Evolutionary conservation across 1,140 invertebrate genomes (phyloP).

Genomic region (Drosophila nannoptera): DNA sequence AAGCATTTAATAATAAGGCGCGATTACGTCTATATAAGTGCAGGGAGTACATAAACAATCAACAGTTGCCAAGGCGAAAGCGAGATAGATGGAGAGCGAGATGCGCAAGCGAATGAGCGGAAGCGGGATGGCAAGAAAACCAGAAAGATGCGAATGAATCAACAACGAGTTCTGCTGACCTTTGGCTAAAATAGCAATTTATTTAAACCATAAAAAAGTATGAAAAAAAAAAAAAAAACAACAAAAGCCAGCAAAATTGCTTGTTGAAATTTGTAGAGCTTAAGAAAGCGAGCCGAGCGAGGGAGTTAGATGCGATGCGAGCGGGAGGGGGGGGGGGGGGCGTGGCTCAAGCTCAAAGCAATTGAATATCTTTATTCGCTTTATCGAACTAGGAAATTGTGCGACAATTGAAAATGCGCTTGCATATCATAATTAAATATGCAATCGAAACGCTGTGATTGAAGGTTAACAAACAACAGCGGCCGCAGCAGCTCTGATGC

Average conservation of each 20-base stretch:
- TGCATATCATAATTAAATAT: slow-evolving; percentile 27
- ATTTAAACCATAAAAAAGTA: slow-evolving; percentile 27
- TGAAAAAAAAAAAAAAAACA: slow-evolving; percentile 2
- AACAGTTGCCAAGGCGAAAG: slow-evolving; percentile 4
- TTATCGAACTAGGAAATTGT: slow-evolving; percentile 45
- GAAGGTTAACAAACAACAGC: slow-evolving; percentile 31
- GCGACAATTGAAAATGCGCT: slow-evolving; percentile 29
- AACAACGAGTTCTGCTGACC: slow-evolving; percentile 47
- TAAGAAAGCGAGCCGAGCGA: slow-evolving; percentile 8
- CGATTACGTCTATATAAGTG: slow-evolving; percentile 48
- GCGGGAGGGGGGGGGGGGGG: background rate
- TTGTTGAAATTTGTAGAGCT: slow-evolving; percentile 10
- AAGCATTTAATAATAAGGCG: slow-evolving; percentile 29
- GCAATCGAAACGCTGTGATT: slow-evolving; percentile 7
- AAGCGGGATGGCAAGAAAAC: background rate
- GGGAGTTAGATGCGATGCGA: too few species aligned
- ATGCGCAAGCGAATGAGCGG: background rate
- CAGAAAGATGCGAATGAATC: slow-evolving; percentile 38
- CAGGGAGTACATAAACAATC: slow-evolving; percentile 32
- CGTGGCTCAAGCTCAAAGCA: background rate
- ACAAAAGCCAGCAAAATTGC: background rate
- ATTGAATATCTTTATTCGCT: slow-evolving; percentile 6
- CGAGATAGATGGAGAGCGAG: background rate
- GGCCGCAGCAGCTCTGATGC: background rate
- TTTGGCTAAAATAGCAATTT: slow-evolving; percentile 48